Base-by-base conservation (phyloP, 2,113 vertebrate genomes). In the Syngnathoides biaculeatus region DNA sequence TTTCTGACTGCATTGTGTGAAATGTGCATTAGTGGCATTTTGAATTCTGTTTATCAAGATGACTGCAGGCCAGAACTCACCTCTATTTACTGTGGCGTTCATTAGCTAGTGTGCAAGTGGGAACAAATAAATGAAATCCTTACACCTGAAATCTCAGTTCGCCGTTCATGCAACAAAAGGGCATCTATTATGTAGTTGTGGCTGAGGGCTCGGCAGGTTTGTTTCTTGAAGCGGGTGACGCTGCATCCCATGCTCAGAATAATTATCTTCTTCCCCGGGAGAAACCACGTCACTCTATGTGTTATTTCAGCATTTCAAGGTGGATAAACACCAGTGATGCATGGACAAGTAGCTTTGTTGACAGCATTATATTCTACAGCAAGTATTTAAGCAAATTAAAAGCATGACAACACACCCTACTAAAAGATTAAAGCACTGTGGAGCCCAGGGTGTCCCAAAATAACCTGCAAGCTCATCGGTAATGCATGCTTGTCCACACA, bases 91-190 rank as follows among this genome's bases (percentile, higher is more conserved):
- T 71, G 64, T 72, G 71, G 76, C 71, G 78, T 74, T 89, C 83
- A 88, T 91, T 91, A 91, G 75, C 75, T 38, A 50, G 73, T 77
- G 78, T 70, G 65, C 77, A 57, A 69, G 76, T 78, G 63, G 72
- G 75, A 81, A 84, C 82, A 88, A 90, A 88, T 85, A 80, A 89
- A 87, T 87, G 73, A 88, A 91, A 91, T 82, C 75, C 81, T 88
- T 89, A 84, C 81, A 87, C 84, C 82, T 89, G 87, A 88, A 91
- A 81, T 87, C 73, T 64, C 74, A 24, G 81, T 90, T 91, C 90
- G 91, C 84, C 87, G 80, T 89, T 90, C 82, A 87, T 82, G 84
- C 70, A 73, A 85, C 80, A 90, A 90, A 91, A 81, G 82, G 79
- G 24, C 68, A 60, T 83, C 83, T 86, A 82, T 79, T 79, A 80